phyloP scores from a whole-genome alignment of 2,113 vertebrate genomes.

The Salvelinus fontinalis region DNA sequence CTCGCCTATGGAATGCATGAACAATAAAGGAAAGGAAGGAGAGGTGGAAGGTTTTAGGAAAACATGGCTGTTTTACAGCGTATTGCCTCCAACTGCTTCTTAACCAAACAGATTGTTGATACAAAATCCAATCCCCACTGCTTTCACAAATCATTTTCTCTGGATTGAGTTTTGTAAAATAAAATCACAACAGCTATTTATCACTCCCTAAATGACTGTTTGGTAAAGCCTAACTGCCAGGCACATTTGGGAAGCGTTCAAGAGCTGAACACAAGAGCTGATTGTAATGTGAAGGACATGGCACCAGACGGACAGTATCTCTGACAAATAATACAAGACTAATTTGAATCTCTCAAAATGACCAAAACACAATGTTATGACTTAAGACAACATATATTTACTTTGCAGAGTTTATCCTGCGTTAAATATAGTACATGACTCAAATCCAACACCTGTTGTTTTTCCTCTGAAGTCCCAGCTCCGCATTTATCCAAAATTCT shows the following conservation, averaged over 20 bases:
- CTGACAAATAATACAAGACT: not conserved
- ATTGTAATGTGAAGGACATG: slow-evolving; percentile 68
- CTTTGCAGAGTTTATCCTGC: too few species aligned
- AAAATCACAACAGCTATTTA: slow-evolving; percentile 91
- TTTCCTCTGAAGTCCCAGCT: slow-evolving; percentile 10
- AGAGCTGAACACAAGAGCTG: slow-evolving; percentile 81
- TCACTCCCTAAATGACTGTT: slow-evolving; percentile 93
- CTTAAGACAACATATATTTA: too few species aligned
- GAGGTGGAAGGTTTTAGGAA: slow-evolving; percentile 51
- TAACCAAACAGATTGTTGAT: slow-evolving; percentile 94
- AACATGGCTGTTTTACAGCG: slow-evolving; percentile 73
- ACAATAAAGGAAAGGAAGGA: slow-evolving; percentile 20
- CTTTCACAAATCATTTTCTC: slow-evolving; percentile 88
- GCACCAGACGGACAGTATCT: slow-evolving; percentile 36
- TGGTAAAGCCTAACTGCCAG: slow-evolving; percentile 91
- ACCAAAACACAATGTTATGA: not conserved
- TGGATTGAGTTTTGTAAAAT: slow-evolving; percentile 87
- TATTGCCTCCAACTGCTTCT: slow-evolving; percentile 91
- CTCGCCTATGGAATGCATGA: slow-evolving; percentile 51
- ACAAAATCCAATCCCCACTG: slow-evolving; percentile 86
- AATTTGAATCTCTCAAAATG: not conserved
- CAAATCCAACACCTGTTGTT: slow-evolving; percentile 12
- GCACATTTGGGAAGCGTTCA: slow-evolving; percentile 84
- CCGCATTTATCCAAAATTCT: slow-evolving; percentile 43
- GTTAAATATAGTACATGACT: not conserved